These are phyloP conservation scores for Neoaliturus tenellus DNA, from an alignment of 2,888 invertebrate species.

Conservation along the genomic window DNA sequence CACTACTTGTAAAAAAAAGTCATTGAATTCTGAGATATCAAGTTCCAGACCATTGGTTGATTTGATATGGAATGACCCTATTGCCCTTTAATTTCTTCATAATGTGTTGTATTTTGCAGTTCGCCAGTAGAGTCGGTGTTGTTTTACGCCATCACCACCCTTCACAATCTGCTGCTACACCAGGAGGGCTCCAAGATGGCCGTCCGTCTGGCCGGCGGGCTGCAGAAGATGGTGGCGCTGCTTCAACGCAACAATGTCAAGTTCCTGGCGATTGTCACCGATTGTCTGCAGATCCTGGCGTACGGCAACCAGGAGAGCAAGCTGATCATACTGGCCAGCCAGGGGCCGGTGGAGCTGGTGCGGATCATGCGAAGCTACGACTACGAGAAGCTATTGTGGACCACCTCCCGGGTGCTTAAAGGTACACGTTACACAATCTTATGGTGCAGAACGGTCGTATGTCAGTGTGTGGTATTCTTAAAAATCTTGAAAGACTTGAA, in stretches of 20 bases:
- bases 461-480: too few species aligned
- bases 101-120: too few species aligned
- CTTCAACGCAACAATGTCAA: conserved; percentile 98
- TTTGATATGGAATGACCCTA: too few species aligned
- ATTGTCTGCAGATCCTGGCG: conserved; percentile 98
- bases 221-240: conserved; percentile 99
- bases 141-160: conserved; percentile 98
- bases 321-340: conserved; percentile 96
- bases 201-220: conserved; percentile 95
- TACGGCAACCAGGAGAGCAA: conserved; percentile 99
- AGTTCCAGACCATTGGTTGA: too few species aligned
- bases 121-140: conserved; percentile 98
- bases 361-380: conserved; percentile 98
- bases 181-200: conserved; percentile 99
- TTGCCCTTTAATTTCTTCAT: too few species aligned
- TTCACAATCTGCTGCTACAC: conserved; percentile 97
- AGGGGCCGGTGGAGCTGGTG: conserved; percentile 97
- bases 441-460: too few species aligned
- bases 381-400: conserved; percentile 99
- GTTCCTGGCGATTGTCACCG: conserved; percentile 99
- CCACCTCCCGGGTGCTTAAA: conserved; percentile 97
- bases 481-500: too few species aligned
- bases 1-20: too few species aligned
- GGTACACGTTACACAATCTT: too few species aligned
- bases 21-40: too few species aligned